Percentiles rank a stretch among this genome's conserved stretches.
These are phyloP conservation scores for Pterocles orientalis DNA, from an alignment of 2,113 vertebrate genomes.

Conservation along the genomic window DNA sequence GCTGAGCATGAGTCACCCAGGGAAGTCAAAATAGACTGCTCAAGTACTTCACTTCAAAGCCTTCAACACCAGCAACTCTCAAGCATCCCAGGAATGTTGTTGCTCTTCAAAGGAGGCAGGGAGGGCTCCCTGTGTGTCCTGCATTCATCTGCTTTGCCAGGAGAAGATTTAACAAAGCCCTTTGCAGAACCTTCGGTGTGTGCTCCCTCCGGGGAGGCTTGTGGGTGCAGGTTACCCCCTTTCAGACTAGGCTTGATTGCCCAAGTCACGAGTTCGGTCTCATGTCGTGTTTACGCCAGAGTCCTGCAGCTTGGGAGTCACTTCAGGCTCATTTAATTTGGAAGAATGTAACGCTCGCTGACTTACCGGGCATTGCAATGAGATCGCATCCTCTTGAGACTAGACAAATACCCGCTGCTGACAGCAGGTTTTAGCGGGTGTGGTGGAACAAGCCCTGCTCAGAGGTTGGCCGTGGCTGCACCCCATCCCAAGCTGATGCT, in stretches of 20 bases:
- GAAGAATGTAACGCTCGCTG: accelerated
- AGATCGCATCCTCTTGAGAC: not conserved
- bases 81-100: slow-evolving; percentile 39
- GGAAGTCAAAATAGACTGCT: slow-evolving; percentile 52
- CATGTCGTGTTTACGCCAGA: not conserved
- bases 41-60: slow-evolving; percentile 69
- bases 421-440: not conserved
- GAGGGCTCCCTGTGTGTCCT: not conserved
- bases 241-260: not conserved
- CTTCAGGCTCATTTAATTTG: not conserved
- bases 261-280: not conserved
- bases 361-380: not conserved
- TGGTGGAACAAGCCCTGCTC: not conserved
- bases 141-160: not conserved
- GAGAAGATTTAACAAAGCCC: slow-evolving; percentile 2
- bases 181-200: not conserved
- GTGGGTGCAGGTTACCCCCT: not conserved
- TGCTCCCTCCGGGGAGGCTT: not conserved
- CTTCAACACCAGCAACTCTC: not conserved
- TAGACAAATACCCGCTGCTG: not conserved
- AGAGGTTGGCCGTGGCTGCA: not conserved
- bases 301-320: not conserved
- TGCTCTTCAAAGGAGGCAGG: slow-evolving; percentile 26
- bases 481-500: not conserved
- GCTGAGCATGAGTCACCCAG: slow-evolving; percentile 35